phyloP scores from a whole-genome alignment of 2,797 vertebrate species.

The Poeciliopsis paucimaculata region DNA sequence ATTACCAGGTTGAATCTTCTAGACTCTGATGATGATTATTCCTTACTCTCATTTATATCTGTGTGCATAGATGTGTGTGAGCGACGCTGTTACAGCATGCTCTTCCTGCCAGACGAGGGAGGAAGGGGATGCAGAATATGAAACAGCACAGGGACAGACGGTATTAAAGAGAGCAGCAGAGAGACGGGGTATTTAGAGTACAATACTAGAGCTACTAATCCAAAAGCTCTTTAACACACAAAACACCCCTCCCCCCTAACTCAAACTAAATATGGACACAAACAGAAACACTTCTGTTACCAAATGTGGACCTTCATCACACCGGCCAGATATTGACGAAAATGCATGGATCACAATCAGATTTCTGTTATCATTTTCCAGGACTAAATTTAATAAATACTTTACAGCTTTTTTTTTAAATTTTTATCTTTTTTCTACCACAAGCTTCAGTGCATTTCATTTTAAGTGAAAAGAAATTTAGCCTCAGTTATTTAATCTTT shows the following conservation, averaged over 20 bases:
- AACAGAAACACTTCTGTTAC: slow-evolving; percentile 6
- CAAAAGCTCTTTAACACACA: slow-evolving; percentile 64
- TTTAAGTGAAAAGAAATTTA: not conserved
- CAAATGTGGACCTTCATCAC: slow-evolving; percentile 28
- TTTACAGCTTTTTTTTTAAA: not conserved
- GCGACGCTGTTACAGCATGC: slow-evolving; percentile 22
- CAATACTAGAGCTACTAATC: slow-evolving; percentile 67
- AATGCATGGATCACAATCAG: not conserved
- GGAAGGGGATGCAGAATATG: slow-evolving; percentile 29
- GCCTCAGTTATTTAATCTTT: not conserved
- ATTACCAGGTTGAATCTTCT: slow-evolving; percentile 21
- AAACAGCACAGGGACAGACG: slow-evolving; percentile 24
- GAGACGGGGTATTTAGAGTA: slow-evolving; percentile 49
- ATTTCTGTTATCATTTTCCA: slow-evolving; percentile 1
- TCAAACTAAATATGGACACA: slow-evolving; percentile 16
- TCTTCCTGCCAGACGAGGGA: slow-evolving; percentile 38
- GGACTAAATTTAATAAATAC: not conserved
- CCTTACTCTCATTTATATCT: slow-evolving; percentile 8
- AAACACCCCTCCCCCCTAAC: slow-evolving; percentile 37
- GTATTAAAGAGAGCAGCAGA: slow-evolving; percentile 38
- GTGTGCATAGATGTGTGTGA: slow-evolving; percentile 1
- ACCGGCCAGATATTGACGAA: not conserved
- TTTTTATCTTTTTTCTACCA: not conserved
- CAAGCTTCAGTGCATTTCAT: not conserved
- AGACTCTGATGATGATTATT: not conserved